Evolutionary conservation across 92 coral and sea anemone species (phyloP), one percentile per base, ranked within the genome.

Genomic region (Plumapathes pennacea): DNA sequence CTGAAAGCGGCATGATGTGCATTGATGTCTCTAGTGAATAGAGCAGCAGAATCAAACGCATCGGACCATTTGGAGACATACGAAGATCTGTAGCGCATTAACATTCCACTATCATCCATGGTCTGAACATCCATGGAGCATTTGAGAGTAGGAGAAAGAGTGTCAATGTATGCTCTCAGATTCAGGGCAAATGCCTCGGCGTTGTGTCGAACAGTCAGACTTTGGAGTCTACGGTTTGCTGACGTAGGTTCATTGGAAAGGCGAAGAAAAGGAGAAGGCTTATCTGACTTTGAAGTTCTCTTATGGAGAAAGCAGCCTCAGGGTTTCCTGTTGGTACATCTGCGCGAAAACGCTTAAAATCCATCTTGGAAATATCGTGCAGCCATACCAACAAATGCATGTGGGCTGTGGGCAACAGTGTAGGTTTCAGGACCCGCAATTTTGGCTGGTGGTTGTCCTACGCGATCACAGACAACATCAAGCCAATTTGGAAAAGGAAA

Each of bases 51-150:
- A 19, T 52, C 45, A 1, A 78, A 27, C 0, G 60, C 60, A 27
- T 78, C 79, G 1, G 54, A 50, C 62, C 71, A 44, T 10, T 78
- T 78, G 1, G 67, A 50, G 0, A 70, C 52, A 15, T 78, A 78
- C 10, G 51, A 48, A 0, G 74, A 12, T 0, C 58, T 68, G 62
- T 61, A 70, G 36, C 42, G 46, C 20, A 78, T 10, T 7, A 70
- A 22, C 73, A 78, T 70, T 25, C 46, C 79, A 15, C 40, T 62
- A 19, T 66, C 66, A 32, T 78, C 78, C 0, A 60, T 27, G 10
- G 72, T 18, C 36, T 69, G 85, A 13, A 60, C 55, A 25, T 69
- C 78, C 85, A 78, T 78, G 1, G 71, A 39, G 46, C 78, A 78
- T 23, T 52, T 32, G 10, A 78, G 21, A 0, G 66, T 43, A 14